Conservation (phyloP, 2,888 invertebrate genomes). For the Catocala nupta region DNA sequence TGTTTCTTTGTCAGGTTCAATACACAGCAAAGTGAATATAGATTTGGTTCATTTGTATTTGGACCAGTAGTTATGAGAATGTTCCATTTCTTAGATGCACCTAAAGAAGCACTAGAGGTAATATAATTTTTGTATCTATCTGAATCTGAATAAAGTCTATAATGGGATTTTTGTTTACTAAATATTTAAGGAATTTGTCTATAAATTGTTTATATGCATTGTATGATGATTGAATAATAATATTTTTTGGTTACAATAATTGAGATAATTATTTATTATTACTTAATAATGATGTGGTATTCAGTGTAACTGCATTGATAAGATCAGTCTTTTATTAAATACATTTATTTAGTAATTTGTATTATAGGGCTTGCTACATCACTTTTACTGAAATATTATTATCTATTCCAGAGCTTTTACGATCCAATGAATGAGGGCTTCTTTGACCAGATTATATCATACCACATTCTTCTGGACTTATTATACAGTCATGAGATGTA, state of each 20-base stretch:
- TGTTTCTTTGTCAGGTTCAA: slow-evolving; percentile 86
- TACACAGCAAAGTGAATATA: slow-evolving; percentile 89
- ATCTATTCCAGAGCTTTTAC: slow-evolving; percentile 87
- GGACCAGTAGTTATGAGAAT: slow-evolving; percentile 94
- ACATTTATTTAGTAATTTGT: too few species aligned
- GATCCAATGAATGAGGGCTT: slow-evolving; percentile 88
- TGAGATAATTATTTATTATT: too few species aligned
- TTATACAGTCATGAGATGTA: slow-evolving; percentile 90
- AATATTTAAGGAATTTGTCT: too few species aligned
- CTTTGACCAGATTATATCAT: slow-evolving; percentile 91
- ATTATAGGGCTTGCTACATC: too few species aligned
- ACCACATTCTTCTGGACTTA: slow-evolving; percentile 91
- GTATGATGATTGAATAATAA: too few species aligned
- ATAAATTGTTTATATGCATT: too few species aligned
- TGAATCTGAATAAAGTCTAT: too few species aligned
- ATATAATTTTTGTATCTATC: not conserved
- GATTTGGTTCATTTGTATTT: slow-evolving; percentile 94
- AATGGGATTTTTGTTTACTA: too few species aligned
- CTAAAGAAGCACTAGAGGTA: slow-evolving; percentile 89
- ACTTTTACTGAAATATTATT: slow-evolving; percentile 3
- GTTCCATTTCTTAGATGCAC: slow-evolving; percentile 90
- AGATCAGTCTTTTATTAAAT: too few species aligned
- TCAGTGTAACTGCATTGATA: too few species aligned
- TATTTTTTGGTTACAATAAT: too few species aligned
- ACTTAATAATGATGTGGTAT: too few species aligned